Conservation (phyloP, 2,888 invertebrate species). For the Oxytorus armatus region DNA sequence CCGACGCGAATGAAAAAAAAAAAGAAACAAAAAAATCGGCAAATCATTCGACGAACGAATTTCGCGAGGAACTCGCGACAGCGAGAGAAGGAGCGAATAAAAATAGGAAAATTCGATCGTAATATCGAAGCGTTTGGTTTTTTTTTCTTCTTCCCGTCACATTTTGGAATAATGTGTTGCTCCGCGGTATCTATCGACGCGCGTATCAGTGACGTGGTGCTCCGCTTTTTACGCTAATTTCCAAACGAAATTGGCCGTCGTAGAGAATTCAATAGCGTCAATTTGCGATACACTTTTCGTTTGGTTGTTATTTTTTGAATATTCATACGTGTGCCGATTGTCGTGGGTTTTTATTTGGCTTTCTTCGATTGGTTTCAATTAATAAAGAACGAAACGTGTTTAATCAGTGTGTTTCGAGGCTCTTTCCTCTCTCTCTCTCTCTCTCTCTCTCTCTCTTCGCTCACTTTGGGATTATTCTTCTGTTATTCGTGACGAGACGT, state of each 20-base stretch:
- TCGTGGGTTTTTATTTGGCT: too few species aligned
- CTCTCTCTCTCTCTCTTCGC: constrained; percentile 26
- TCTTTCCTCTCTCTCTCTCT: not conserved
- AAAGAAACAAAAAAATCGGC: too few species aligned
- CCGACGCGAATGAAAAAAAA: too few species aligned
- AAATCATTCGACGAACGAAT: constrained; percentile 6
- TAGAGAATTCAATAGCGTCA: constrained; percentile 13
- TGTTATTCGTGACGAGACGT: constrained; percentile 52
- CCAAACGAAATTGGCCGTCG: constrained; percentile 8
- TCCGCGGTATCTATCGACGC: constrained; percentile 37
- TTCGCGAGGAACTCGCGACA: constrained; percentile 10
- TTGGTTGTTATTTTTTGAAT: not conserved
- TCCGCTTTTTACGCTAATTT: constrained; percentile 68
- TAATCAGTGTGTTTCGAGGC: constrained; percentile 10
- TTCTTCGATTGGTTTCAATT: not conserved
- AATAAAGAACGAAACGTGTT: constrained; percentile 24
- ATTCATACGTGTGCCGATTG: constrained; percentile 4
- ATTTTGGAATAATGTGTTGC: constrained; percentile 65
- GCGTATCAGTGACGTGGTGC: constrained; percentile 75
- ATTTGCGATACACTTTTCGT: constrained; percentile 14
- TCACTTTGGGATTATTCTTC: constrained; percentile 67
- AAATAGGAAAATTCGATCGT: constrained; percentile 21
- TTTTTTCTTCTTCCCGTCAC: not conserved
- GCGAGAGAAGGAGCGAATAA: constrained; percentile 3
- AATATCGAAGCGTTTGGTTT: not conserved